phyloP scores from a whole-genome alignment of 2,888 invertebrate species.

The Ommatoiulus sabulosus region DNA sequence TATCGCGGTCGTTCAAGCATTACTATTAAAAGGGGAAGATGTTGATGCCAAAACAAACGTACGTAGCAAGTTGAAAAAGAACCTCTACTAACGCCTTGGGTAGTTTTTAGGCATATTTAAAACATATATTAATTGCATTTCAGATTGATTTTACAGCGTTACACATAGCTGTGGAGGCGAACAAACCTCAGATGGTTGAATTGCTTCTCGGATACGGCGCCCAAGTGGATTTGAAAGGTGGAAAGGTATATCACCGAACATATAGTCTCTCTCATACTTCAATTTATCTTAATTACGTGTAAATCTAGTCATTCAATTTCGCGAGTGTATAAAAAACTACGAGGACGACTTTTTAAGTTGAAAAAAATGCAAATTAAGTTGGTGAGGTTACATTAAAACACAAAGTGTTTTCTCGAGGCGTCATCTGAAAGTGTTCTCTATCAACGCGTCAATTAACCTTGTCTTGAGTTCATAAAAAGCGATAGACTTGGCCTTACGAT shows the following conservation, averaged over 20 bases:
- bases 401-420: no score
- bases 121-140: constrained; percentile 57
- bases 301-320: no score
- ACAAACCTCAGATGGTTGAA: constrained; percentile 94
- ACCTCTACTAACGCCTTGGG: no score
- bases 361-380: no score
- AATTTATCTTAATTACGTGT: no score
- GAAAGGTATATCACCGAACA: no score
- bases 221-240: constrained; percentile 90
- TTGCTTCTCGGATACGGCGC: constrained; percentile 96
- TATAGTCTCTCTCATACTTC: no score
- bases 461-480: background rate
- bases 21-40: constrained; percentile 95
- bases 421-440: no score
- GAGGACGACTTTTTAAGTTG: no score
- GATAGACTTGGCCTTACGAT: background rate
- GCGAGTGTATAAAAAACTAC: no score
- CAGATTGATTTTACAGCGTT: constrained; percentile 98
- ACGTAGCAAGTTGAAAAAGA: constrained; percentile 64
- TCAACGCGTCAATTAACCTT: background rate
- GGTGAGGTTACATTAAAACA: no score
- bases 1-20: constrained; percentile 95
- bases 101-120: background rate
- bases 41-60: constrained; percentile 96
- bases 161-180: constrained; percentile 96